These are phyloP conservation scores for Psittacara wagleri DNA, from an alignment of 2,113 vertebrate genomes.

Conservation along the genomic window DNA sequence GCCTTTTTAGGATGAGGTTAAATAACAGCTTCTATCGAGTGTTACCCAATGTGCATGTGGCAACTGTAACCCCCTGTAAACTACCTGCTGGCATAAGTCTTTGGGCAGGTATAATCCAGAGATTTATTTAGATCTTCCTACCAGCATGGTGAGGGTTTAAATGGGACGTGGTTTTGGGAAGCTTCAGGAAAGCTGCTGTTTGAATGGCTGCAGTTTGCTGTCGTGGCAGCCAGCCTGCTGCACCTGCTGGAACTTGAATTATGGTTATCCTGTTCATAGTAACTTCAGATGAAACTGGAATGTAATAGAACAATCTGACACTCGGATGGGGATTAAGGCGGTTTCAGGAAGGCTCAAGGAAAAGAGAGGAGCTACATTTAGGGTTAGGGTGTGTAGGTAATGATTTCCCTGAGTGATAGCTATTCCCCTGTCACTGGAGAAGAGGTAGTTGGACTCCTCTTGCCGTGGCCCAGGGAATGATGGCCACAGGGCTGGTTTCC, in stretches of 20 bases:
- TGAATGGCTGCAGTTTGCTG: not conserved
- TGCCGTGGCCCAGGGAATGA: not conserved
- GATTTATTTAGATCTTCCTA: not conserved
- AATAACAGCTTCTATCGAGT: not conserved
- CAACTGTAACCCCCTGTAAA: not conserved
- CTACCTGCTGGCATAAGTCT: not conserved
- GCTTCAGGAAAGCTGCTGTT: not conserved
- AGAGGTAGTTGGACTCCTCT: not conserved
- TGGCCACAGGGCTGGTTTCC: not conserved
- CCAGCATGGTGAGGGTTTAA: not conserved
- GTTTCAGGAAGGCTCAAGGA: not conserved
- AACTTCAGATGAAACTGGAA: not conserved
- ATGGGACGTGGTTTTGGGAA: not conserved
- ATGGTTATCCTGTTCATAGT: not conserved
- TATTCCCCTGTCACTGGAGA: not conserved
- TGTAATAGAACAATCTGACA: conserved; percentile 33
- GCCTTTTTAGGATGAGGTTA: not conserved
- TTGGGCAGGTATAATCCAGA: not conserved
- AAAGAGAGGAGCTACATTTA: not conserved
- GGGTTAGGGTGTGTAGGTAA: not conserved
- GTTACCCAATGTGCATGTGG: not conserved
- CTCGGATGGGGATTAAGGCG: not conserved
- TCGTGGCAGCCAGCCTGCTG: not conserved
- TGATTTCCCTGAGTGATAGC: not conserved
- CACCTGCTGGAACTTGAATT: conserved; percentile 60